A percentile compares a stretch with the other conserved stretches of the same genome.
Conservation (phyloP, 1,140 invertebrate species). For the Drosophila mayri region DNA sequence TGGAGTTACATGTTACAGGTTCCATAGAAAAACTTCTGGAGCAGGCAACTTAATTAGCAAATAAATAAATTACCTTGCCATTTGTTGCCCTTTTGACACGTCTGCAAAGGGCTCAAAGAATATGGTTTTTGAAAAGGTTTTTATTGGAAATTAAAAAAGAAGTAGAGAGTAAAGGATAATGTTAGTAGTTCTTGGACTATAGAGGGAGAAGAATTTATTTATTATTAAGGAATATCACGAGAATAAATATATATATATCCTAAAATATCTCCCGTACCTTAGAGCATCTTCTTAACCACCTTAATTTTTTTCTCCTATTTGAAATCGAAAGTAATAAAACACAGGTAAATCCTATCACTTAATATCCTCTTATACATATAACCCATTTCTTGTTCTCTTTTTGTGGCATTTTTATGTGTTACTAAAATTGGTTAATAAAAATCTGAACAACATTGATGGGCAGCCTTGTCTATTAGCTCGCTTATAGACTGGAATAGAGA, state of each 20-base stretch:
- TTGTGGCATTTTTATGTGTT: slow-evolving; percentile 14
- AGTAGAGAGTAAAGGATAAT: not conserved
- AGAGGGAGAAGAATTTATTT: not conserved
- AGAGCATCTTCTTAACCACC: not conserved
- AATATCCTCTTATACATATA: not conserved
- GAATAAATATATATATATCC: too few relatives aligned
- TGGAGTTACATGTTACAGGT: slow-evolving; percentile 29
- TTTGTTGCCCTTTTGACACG: slow-evolving; percentile 46
- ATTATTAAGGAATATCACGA: too few relatives aligned
- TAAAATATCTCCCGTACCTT: not conserved
- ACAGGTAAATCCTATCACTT: too few relatives aligned
- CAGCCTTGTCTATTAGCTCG: slow-evolving; percentile 23
- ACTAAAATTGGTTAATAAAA: slow-evolving; percentile 25
- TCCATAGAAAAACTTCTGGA: slow-evolving; percentile 47
- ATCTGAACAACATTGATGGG: slow-evolving; percentile 12
- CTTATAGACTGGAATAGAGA: slow-evolving; percentile 25
- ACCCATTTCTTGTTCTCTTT: not conserved
- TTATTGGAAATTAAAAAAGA: not conserved
- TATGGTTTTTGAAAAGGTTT: not conserved
- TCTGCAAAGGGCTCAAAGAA: not conserved
- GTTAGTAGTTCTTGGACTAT: too few relatives aligned
- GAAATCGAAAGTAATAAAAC: too few relatives aligned
- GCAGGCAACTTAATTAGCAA: slow-evolving; percentile 76
- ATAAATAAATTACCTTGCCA: slow-evolving; percentile 75
- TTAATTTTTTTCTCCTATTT: too few relatives aligned